Conservation (phyloP, 1,140 invertebrate genomes). For the Lordiphosa clarofinis region DNA sequence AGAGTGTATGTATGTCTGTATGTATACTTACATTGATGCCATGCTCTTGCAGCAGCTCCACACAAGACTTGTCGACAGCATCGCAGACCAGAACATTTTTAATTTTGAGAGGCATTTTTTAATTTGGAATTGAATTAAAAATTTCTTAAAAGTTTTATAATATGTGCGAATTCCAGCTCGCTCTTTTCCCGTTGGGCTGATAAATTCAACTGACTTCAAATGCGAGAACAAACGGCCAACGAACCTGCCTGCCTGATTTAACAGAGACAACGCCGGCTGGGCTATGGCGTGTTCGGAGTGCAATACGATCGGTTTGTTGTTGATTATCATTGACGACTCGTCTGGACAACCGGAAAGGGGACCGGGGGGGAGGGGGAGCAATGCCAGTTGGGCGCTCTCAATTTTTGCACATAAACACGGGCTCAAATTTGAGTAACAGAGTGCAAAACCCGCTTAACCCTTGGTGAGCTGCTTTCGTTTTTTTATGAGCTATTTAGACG, state of each 20-base stretch:
- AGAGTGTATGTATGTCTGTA: background rate
- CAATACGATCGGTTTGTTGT: constrained; percentile 6
- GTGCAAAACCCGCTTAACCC: too few relatives aligned
- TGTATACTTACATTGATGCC: constrained; percentile 86
- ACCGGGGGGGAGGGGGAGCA: background rate
- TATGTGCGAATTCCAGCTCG: background rate
- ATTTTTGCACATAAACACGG: too few relatives aligned
- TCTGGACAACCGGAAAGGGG: background rate
- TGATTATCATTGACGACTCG: constrained; percentile 4
- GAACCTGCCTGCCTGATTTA: constrained; percentile 32
- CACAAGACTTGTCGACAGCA: constrained; percentile 92
- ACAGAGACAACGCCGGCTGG: constrained; percentile 3
- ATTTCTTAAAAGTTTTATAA: background rate
- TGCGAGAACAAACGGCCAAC: constrained; percentile 20
- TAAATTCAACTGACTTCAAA: constrained; percentile 49
- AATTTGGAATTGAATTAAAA: background rate
- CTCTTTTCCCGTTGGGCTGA: constrained; percentile 21
- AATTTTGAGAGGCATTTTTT: constrained; percentile 81
- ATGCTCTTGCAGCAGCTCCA: constrained; percentile 87
- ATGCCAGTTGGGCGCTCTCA: too few relatives aligned
- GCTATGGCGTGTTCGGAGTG: constrained; percentile 3
- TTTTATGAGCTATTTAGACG: too few relatives aligned
- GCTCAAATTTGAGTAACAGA: too few relatives aligned
- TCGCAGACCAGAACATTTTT: constrained; percentile 93
- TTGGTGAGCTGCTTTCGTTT: too few relatives aligned